Evolutionary conservation across 2,888 invertebrate genomes (phyloP).

Genomic region (Eupithecia abbreviata): DNA sequence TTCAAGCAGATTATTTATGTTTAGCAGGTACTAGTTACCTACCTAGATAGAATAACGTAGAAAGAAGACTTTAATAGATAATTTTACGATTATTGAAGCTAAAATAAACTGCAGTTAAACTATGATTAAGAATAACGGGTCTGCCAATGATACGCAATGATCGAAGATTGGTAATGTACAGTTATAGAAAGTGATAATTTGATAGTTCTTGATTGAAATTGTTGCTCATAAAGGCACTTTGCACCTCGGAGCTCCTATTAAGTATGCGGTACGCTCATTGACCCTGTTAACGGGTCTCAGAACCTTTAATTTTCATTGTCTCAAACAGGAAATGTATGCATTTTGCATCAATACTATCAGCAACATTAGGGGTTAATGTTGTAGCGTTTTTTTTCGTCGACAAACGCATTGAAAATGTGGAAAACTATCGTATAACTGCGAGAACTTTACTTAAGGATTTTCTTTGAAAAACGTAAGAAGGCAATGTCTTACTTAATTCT

Average conservation of each 20-base stretch:
- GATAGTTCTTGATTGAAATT: slow-evolving; percentile 13
- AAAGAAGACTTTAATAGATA: too few relatives aligned
- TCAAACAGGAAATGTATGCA: background rate
- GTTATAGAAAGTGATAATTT: slow-evolving; percentile 24
- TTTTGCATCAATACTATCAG: background rate
- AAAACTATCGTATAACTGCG: background rate
- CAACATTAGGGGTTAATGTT: background rate
- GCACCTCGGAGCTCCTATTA: slow-evolving; percentile 11
- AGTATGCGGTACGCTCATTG: slow-evolving; percentile 5
- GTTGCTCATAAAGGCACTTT: slow-evolving; percentile 15
- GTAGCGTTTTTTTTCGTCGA: background rate
- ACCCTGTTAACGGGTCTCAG: background rate
- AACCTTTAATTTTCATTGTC: background rate
- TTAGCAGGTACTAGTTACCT: too few relatives aligned
- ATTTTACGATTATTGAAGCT: background rate
- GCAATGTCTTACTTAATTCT: too few relatives aligned
- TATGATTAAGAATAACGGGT: background rate
- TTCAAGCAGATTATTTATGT: too few relatives aligned
- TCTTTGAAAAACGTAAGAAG: background rate
- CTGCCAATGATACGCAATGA: background rate
- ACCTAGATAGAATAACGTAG: too few relatives aligned
- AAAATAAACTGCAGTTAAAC: background rate
- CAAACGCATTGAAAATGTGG: background rate
- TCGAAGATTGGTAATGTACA: slow-evolving; percentile 2
- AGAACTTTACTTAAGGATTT: background rate